phyloP scores from a whole-genome alignment of 1,140 invertebrate species.

The Archegozetes longisetosus region DNA sequence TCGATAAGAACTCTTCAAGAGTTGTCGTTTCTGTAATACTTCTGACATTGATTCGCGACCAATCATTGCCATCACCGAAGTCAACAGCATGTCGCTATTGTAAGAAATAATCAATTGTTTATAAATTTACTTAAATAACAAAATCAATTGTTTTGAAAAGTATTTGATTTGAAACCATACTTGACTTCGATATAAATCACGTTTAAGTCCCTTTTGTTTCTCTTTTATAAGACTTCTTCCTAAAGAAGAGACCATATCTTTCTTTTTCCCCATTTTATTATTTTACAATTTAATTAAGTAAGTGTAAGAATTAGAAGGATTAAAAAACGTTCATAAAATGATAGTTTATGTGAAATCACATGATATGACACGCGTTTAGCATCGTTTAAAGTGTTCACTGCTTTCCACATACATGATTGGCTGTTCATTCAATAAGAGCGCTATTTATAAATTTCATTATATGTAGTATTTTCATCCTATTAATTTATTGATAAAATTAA shows the following conservation, averaged over 20 bases:
- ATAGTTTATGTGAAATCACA: too few relatives aligned
- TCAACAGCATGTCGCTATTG: slow-evolving; percentile 43
- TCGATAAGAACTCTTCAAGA: slow-evolving; percentile 86
- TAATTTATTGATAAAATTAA: too few relatives aligned
- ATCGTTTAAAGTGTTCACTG: too few relatives aligned
- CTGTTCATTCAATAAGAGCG: too few relatives aligned
- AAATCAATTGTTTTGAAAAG: not conserved
- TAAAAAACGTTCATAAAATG: too few relatives aligned
- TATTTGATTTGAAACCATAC: not conserved
- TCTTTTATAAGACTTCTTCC: not conserved
- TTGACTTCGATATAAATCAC: not conserved
- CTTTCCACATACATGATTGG: too few relatives aligned
- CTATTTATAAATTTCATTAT: too few relatives aligned
- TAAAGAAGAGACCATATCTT: not conserved
- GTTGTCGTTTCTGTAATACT: slow-evolving; percentile 91
- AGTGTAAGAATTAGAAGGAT: too few relatives aligned
- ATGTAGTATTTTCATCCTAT: too few relatives aligned
- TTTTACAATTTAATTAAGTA: too few relatives aligned
- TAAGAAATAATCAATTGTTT: not conserved
- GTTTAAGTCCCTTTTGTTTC: not conserved
- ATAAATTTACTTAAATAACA: not conserved
- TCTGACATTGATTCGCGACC: slow-evolving; percentile 75
- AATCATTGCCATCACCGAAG: slow-evolving; percentile 70
- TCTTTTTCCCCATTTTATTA: not conserved
- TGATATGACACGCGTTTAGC: too few relatives aligned